Percentiles rank a stretch among this genome's conserved stretches.
These are phyloP conservation scores for Syritta pipiens DNA, from an alignment of 2,888 invertebrate genomes.

Conservation along the genomic window DNA sequence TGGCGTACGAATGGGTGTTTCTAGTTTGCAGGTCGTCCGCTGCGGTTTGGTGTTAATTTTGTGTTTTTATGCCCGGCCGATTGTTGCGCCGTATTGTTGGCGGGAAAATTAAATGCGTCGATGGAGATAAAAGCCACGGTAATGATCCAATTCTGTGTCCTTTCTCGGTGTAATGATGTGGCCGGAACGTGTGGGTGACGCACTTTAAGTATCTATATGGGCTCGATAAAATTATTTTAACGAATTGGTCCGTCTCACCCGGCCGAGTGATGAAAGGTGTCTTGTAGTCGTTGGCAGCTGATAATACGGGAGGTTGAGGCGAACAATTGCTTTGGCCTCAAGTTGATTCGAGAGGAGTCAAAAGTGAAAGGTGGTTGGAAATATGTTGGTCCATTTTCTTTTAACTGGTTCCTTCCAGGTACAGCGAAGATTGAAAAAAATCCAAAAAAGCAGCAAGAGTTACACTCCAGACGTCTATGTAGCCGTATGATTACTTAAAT, in stretches of 20 bases:
- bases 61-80: not conserved
- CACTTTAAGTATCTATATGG: constrained; percentile 38
- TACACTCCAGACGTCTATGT: no score
- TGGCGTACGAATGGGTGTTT: constrained; percentile 1
- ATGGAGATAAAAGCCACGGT: constrained; percentile 50
- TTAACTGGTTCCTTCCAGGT: no score
- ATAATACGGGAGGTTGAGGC: not conserved
- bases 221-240: constrained; percentile 33
- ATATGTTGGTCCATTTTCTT: no score
- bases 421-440: no score
- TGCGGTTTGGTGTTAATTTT: constrained; percentile 17
- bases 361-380: no score
- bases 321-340: not conserved
- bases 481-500: no score
- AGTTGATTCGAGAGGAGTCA: no score
- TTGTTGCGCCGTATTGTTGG: constrained; percentile 42
- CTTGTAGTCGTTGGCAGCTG: not conserved
- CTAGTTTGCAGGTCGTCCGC: no score
- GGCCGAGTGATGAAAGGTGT: not conserved
- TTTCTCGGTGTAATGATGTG: constrained; percentile 39
- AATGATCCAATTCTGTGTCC: constrained; percentile 57
- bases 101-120: constrained; percentile 51
- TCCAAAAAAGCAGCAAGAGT: no score
- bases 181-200: constrained; percentile 48
- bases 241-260: not conserved